Percentiles rank a stretch among this genome's conserved stretches.
These are phyloP conservation scores for Erannis defoliaria DNA, from an alignment of 2,888 invertebrate species.

Conservation along the genomic window DNA sequence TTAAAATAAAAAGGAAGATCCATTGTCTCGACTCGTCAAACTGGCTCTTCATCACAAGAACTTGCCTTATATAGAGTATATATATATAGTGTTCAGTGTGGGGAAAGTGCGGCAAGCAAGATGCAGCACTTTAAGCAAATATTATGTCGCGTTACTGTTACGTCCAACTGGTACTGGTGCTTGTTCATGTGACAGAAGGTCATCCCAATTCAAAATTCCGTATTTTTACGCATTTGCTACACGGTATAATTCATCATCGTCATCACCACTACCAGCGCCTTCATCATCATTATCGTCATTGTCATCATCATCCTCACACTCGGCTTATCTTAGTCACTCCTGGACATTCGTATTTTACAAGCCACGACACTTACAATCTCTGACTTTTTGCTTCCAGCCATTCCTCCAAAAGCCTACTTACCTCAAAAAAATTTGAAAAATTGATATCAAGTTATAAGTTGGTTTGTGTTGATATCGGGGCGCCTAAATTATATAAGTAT, in stretches of 20 bases:
- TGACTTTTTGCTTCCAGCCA: too few species aligned
- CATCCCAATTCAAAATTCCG: neutral
- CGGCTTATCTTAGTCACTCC: too few species aligned
- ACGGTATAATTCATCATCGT: neutral
- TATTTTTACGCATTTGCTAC: neutral
- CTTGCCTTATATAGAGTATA: constrained; percentile 7
- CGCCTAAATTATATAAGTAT: too few species aligned
- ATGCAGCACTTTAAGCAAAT: constrained; percentile 32
- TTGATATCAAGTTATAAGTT: too few species aligned
- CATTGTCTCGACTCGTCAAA: constrained; percentile 16
- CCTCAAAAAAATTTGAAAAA: too few species aligned
- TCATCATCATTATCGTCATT: too few species aligned
- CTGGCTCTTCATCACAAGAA: constrained; percentile 6
- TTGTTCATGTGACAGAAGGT: constrained; percentile 2
- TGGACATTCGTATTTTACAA: too few species aligned
- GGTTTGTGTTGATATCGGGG: too few species aligned
- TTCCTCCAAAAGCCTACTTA: too few species aligned
- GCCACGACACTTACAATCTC: too few species aligned
- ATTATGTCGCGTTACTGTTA: constrained; percentile 39
- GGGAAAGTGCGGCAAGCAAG: constrained; percentile 14
- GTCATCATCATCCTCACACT: too few species aligned
- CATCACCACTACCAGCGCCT: neutral
- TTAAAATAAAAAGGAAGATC: constrained; percentile 2
- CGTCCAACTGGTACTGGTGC: constrained; percentile 31
- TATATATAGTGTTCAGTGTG: too few species aligned